Evolutionary conservation across 2,888 invertebrate species (phyloP).

Genomic region (Argyra leucocephala): DNA sequence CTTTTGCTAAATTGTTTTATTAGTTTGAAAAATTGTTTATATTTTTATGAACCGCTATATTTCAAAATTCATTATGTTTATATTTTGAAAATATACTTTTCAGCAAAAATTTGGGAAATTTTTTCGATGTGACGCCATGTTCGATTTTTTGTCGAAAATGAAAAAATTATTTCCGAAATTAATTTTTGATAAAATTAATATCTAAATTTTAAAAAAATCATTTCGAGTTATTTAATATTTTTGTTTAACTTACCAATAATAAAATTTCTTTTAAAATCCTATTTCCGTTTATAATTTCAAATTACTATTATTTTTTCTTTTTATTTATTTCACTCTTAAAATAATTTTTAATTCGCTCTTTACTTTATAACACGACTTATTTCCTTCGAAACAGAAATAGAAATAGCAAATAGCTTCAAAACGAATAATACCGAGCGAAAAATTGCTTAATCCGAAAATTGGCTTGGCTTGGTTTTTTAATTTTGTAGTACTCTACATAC

Average conservation of each 20-base stretch:
- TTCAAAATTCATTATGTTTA: neutral
- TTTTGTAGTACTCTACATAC: neutral
- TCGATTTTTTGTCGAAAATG: slow-evolving; percentile 7
- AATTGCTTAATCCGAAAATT: neutral
- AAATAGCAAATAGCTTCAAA: neutral
- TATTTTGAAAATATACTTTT: neutral
- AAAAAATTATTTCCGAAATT: neutral
- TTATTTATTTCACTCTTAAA: too few species aligned
- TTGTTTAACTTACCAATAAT: neutral
- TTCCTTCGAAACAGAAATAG: neutral
- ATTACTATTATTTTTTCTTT: too few species aligned
- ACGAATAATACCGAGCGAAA: neutral
- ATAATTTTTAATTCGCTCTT: neutral
- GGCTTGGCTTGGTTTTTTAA: neutral
- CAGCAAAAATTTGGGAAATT: slow-evolving; percentile 8
- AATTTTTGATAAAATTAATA: neutral
- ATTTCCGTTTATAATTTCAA: too few species aligned
- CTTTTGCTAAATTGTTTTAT: too few species aligned
- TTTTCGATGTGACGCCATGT: slow-evolving; percentile 9
- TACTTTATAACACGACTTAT: neutral
- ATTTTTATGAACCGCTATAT: neutral
- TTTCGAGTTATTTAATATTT: too few species aligned
- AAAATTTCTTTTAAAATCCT: neutral
- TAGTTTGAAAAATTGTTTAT: neutral
- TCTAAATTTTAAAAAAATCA: neutral